Base-by-base conservation (phyloP, 2,113 vertebrate species). In the Caranx ignobilis region DNA sequence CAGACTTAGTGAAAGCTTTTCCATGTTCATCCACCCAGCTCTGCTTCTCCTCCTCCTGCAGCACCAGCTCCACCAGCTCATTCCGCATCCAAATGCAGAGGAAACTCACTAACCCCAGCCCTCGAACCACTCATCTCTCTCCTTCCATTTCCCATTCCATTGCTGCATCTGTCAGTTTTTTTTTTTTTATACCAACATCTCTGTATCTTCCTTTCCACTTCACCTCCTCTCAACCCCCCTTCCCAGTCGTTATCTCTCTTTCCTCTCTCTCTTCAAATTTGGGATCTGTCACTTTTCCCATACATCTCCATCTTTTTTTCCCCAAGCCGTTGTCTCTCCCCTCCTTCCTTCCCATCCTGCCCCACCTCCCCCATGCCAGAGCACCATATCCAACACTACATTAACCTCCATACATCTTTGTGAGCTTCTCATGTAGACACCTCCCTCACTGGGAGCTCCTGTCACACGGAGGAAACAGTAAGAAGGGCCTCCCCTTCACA, bases 1-100 rank as follows among this genome's bases (percentile, higher is more conserved):
- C 82, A 71, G 87, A 85, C 84, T 87, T 60, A 80, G 87, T 93
- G 92, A 95, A 94, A 95, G 94, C 93, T 89, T 95, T 94, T 95
- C 89, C 91, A 86, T 95, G 93, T 95, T 94, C 91, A 85, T 89
- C 87, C 86, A 79, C 56, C 76, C 71, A 76, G 79, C 71, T 75
- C 88, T 60, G 68, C 84, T 60, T 63, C 82, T 84, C 79, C 71
- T 87, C 86, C 85, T 77, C 65, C 39, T 34, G 73, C 80, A 65
- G 45, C 82, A 43, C 64, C 45, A 31, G 35, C 65, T 62, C 77
- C 19, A 6, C 31, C 81, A 11, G 85, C 69, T 75, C 83, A 81
- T 83, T 84, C 76, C 1, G 50, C 82, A 89, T 85, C 81, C 84
- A 70, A 81, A 89, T 81, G 80, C 75, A 64, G 79, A 67, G 77